These are phyloP conservation scores for Ceraclea dissimilis DNA, from an alignment of 2,888 invertebrate genomes.

Conservation along the genomic window DNA sequence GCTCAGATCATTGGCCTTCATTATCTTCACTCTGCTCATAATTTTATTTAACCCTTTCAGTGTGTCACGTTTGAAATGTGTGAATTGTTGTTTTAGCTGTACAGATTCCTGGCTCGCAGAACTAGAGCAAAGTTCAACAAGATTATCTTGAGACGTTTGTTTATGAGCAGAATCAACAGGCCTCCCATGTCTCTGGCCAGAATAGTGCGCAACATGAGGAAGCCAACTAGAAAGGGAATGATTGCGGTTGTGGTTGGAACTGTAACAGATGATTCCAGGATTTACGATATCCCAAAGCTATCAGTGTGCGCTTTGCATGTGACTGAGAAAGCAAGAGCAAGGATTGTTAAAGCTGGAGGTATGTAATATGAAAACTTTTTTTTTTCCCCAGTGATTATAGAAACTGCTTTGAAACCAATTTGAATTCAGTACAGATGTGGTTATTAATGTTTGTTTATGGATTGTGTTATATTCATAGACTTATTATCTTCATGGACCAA, in stretches of 20 bases:
- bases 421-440: no score
- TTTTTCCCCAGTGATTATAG: no score
- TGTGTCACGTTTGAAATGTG: no score
- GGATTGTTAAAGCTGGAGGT: conserved; percentile 93
- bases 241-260: conserved; percentile 93
- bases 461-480: no score
- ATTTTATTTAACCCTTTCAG: no score
- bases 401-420: no score
- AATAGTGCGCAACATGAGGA: conserved; percentile 79
- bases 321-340: conserved; percentile 89
- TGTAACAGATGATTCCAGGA: conserved; percentile 89
- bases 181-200: conserved; percentile 91
- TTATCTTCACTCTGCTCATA: no score
- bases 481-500: no score
- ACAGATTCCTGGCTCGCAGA: conserved; percentile 93
- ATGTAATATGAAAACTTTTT: conserved; percentile 31
- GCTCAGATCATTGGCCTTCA: no score
- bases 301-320: conserved; percentile 91
- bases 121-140: conserved; percentile 95
- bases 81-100: conserved; percentile 81
- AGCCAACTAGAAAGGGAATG: conserved; percentile 73
- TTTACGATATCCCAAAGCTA: conserved; percentile 86
- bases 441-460: no score
- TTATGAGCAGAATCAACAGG: conserved; percentile 94
- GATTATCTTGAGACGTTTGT: conserved; percentile 87